Base-by-base conservation (phyloP, 2,888 invertebrate species). In the Cecidostiba fungosa region DNA sequence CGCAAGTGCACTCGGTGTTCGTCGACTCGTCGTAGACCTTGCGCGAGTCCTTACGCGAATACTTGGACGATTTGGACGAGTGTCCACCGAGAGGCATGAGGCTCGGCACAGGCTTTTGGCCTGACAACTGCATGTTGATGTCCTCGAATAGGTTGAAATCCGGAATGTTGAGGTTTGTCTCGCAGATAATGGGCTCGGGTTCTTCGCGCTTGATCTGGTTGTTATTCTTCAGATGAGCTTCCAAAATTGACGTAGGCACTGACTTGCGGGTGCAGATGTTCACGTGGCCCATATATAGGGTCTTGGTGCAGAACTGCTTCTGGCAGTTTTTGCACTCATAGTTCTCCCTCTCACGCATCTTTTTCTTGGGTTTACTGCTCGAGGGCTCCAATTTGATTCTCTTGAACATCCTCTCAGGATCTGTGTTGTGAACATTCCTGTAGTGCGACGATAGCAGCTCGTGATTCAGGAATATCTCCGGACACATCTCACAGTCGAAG, bases 11-110 rank as follows among this genome's bases (percentile, higher is more conserved):
- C 43, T 92, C 93, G 12, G 93, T 93, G 50, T 93, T 93, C 0
- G 93, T 93, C 8, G 92, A 92, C 88, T 95, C 94, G 14, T 95
- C 94, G 88, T 95, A 95, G 0, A 95, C 95, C 10, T 95, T 95
- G 1, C 95, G 92, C 8, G 93, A 93, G 77, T 93, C 93, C 66
- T 93, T 93, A 16, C 93, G 89, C 39, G 93, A 92, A 77, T 91
- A 92, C 50, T 93, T 93, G 59, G 89, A 89, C 14, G 86, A 89
- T 39, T 84, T 78, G 0, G 89, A 80, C 0, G 78, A 62, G 36
- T 91, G 19, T 88, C 87, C 36, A 74, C 90, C 80, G 14, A 92
- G 86, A 16, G 93, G 92, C 92, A 93, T 92, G 0, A 93, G 87
- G 86, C 91, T 92, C 23, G 93, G 93, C 50, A 93, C 89, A 0